phyloP scores from a whole-genome alignment of 2,797 vertebrate species.

The Mormyrops boulengeri region DNA sequence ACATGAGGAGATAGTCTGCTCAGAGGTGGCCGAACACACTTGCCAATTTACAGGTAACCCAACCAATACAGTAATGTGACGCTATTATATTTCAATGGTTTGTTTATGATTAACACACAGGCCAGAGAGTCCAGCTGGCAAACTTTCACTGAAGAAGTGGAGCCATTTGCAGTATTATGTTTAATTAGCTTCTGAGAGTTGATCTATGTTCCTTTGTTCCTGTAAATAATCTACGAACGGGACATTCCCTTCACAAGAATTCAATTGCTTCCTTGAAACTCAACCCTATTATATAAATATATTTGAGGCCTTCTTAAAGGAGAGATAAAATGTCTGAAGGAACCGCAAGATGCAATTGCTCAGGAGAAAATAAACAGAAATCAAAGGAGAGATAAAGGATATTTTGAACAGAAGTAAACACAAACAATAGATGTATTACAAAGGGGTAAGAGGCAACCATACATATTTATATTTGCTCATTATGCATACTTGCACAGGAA shows the following conservation, averaged over 20 bases:
- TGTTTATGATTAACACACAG: slow-evolving; percentile 8
- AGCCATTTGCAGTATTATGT: slow-evolving; percentile 10
- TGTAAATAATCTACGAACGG: slow-evolving; percentile 14
- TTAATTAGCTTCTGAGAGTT: not conserved
- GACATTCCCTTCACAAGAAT: slow-evolving; percentile 12
- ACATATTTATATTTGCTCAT: not conserved
- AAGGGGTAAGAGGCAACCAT: not conserved
- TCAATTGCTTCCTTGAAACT: slow-evolving; percentile 18
- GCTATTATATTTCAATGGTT: slow-evolving; percentile 16
- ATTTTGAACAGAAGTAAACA: not conserved
- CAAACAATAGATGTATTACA: not conserved
- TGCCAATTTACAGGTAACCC: slow-evolving; percentile 16
- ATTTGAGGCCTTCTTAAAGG: not conserved
- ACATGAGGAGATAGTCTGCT: not conserved
- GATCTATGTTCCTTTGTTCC: slow-evolving; percentile 7
- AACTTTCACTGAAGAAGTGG: not conserved
- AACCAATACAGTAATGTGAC: slow-evolving; percentile 9
- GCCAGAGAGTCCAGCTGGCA: slow-evolving; percentile 7
- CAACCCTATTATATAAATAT: not conserved
- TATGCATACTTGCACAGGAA: not conserved
- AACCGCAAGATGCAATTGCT: slow-evolving; percentile 15
- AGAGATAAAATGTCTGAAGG: not conserved
- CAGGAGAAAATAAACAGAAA: not conserved
- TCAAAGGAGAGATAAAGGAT: slow-evolving; percentile 7
- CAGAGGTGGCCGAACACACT: not conserved